Base-by-base conservation (phyloP, 92 coral and sea anemone species). In the Palythoa heliodiscus region DNA sequence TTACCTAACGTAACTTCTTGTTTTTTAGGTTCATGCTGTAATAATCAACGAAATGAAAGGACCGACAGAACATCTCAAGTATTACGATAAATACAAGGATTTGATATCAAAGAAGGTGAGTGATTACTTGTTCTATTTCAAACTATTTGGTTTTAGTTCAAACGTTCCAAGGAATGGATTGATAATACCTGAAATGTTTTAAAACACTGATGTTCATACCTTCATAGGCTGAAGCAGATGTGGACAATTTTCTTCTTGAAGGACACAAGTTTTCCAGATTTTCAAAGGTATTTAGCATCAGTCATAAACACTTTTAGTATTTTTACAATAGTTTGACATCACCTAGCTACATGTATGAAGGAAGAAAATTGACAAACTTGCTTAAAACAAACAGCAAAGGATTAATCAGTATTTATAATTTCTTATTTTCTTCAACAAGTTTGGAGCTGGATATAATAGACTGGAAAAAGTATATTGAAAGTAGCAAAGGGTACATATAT, bases 181-280 rank as follows among this genome's bases (percentile, higher is more conserved):
- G 50, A 43, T 5, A 43, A 43, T 7, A 60, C n/a, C 9, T 68
- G 1, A n/a, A 24, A 68, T 23, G 29, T 24, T 25, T 68, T 68
- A 7, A 8, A 11, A 25, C 38, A 23, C 20, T 11, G 8, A n/a
- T 23, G 15, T 69, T 69, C 10, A 13, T 67, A 82, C 13, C 48
- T 75, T 80, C 10, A 38, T 50, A 94, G 95, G 99, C 99, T 47
- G 99, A 96, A 23, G 98, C 92, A 7, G 98, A 96, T 75, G 93
- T 96, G 16, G 99, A 96, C 15, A 92, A 93, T 86, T 96, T 96
- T 79, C 90, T 96, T 76, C 91, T 96, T 74, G 99, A 96, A 81
- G 99, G 99, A 10, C 99, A 96, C 89, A 93, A 96, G 83, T 96
- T 96, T 86, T 91, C 93, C 71, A 90, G 95, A 57, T 96, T 93